Conservation (phyloP, 2,888 invertebrate species). For the Cheiracanthium punctorium region DNA sequence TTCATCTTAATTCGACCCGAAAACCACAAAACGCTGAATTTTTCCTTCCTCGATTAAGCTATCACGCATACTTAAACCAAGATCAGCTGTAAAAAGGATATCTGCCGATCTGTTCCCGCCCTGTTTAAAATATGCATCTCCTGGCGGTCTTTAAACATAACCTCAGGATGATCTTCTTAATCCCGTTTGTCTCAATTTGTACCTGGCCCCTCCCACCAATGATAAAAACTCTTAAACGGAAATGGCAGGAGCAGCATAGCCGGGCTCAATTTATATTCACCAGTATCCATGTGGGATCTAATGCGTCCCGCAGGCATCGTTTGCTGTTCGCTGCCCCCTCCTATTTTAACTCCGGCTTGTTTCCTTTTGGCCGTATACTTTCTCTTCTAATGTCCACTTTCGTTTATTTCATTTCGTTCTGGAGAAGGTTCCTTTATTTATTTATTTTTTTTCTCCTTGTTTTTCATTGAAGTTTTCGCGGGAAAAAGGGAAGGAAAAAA, state of each 20-base stretch:
- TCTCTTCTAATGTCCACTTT: slow-evolving; percentile 58
- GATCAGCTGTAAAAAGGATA: too few relatives aligned
- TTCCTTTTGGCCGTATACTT: slow-evolving; percentile 6
- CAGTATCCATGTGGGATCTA: slow-evolving; percentile 47
- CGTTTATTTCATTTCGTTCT: slow-evolving; percentile 54
- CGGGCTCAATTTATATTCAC: slow-evolving; percentile 51
- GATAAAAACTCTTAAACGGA: slow-evolving; percentile 34
- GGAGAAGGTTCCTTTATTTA: not conserved
- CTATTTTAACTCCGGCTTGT: slow-evolving; percentile 20
- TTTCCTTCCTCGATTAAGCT: too few relatives aligned
- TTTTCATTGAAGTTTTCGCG: not conserved
- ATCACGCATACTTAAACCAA: too few relatives aligned
- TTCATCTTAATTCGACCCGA: too few relatives aligned
- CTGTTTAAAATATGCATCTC: not conserved
- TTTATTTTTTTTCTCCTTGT: not conserved
- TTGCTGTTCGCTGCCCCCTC: slow-evolving; percentile 26
- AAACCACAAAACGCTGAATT: too few relatives aligned
- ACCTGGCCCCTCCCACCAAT: slow-evolving; percentile 19
- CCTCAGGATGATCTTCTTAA: not conserved
- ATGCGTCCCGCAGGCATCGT: slow-evolving; percentile 62
- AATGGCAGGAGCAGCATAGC: not conserved
- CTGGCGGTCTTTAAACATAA: not conserved
- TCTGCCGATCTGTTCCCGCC: too few relatives aligned
- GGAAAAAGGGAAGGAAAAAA: not conserved
- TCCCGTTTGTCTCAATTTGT: not conserved